A percentile compares a stretch with the other conserved stretches of the same genome.
These are phyloP conservation scores for Pseudopleuronectes americanus DNA, from an alignment of 2,797 vertebrate genomes.

Conservation along the genomic window DNA sequence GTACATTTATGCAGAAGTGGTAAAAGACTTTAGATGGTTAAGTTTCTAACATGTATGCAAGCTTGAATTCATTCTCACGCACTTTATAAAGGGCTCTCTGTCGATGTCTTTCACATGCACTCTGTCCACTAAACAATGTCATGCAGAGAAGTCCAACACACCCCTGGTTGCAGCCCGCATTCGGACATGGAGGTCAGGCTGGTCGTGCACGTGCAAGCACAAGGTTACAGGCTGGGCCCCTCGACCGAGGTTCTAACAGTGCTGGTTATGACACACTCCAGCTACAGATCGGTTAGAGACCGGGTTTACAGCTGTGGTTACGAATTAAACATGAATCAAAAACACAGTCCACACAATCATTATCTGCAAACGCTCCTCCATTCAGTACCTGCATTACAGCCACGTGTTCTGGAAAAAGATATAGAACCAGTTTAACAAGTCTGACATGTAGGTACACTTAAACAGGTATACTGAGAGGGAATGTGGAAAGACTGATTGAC, in stretches of 20 bases:
- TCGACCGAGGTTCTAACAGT: not conserved
- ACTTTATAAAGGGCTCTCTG: not conserved
- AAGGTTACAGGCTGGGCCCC: not conserved
- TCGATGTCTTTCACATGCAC: conserved; percentile 30
- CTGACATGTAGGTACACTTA: not conserved
- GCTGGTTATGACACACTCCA: conserved; percentile 48
- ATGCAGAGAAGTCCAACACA: conserved; percentile 49
- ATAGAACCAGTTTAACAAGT: conserved; percentile 51
- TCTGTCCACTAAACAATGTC: conserved; percentile 13
- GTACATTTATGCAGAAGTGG: not conserved
- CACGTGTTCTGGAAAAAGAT: conserved; percentile 47
- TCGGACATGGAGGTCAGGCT: conserved; percentile 26
- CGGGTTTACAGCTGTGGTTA: conserved; percentile 2
- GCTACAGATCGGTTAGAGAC: conserved; percentile 44
- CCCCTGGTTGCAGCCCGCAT: not conserved
- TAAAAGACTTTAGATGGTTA: too few relatives aligned
- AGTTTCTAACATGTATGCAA: not conserved
- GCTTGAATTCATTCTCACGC: not conserved
- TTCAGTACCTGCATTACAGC: conserved; percentile 40
- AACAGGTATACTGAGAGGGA: not conserved
- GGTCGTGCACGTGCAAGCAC: conserved; percentile 14
- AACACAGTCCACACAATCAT: conserved; percentile 29
- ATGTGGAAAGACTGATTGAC: not conserved
- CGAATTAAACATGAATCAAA: conserved; percentile 19
- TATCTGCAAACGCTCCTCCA: conserved; percentile 6